Base-by-base conservation (phyloP, 2,797 vertebrate genomes). In the Buceros bicornis region DNA sequence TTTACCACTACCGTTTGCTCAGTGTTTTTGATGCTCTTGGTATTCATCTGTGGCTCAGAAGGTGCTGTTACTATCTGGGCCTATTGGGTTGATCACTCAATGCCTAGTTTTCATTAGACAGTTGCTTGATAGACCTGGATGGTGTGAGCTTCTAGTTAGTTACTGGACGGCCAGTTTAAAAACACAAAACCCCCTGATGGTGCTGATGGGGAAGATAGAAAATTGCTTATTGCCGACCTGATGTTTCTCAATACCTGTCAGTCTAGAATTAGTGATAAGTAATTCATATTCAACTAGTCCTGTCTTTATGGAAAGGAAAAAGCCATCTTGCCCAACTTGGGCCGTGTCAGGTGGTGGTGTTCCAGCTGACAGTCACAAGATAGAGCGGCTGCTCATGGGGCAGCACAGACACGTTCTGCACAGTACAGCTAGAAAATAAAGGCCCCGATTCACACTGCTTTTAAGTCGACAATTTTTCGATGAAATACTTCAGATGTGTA, bases 41-140 rank as follows among this genome's bases (percentile, higher is more conserved):
- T 37, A 29, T 1, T 22, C 64, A 29, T 33, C 9, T 4, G 5
- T 16, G 22, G 48, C 42, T 82, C 33, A 54, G 19, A 62, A 82
- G 31, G 26, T 16, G 33, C 0, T 0, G 56, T 54, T 50, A 45
- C 5, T 40, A 3, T 48, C 45, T 48, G 53, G 18, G 12, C 37
- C 37, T 40, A 40, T 40, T 40, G 4, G 13, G 7, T 67, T 73
- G 71, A 53, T 69, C 67, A 73, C 14, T 45, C 29, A 50, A 9
- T 69, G 50, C 28, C 45, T 50, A 35, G 60, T 54, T 89, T 73
- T 79, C 14, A 2, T 43, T 66, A 66, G 64, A 21, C 11, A 24
- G 12, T 64, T 90, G 31, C 20, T 74, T 74, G 50, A 17, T n/a
- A 54, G 15, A 76, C 33, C 15, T 43, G 26, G 33, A 35, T 60